Evolutionary conservation across 2,113 vertebrate genomes (phyloP), one percentile per base, ranked within the genome.

Genomic region (Muscicapa adusta): DNA sequence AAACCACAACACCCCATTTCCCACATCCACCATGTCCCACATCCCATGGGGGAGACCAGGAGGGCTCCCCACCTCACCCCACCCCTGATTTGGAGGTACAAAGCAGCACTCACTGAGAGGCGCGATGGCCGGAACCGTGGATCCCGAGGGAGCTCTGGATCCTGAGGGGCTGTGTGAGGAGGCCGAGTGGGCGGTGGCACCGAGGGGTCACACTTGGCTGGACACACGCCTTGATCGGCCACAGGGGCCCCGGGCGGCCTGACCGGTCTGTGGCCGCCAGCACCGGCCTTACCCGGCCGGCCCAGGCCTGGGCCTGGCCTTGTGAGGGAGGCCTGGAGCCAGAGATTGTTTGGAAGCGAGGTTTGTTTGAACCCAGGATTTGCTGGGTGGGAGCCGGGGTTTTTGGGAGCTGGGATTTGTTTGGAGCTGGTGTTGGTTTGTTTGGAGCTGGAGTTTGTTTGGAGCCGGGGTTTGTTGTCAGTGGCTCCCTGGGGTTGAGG

Each of bases 71-170:
- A 6, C 0, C 5, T 19, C 65, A 19, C 19, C 48, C 43, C 23
- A 40, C 5, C 14, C 22, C 14, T 4, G 1, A 36, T 47, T 3
- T 17, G 18, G 31, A 28, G 20, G 15, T 4, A 51, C 12, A 34
- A 33, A 71, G 5, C 17, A 29, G 50, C 34, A 57, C 51, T 82
- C n/a, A 2, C 79, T 5, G 23, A 28, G 10, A 54, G 48, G 12
- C 0, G 2, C 2, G 58, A 15, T 0, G 0, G 7, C 28, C 0
- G 0, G 43, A 61, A 4, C 45, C 1, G 15, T 1, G 14, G 47
- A 33, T 29, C 43, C 26, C 0, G 6, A 34, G n/a, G 60, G 62
- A 76, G 34, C 58, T 1, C 43, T 26, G 72, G 43, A 18, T 43
- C 31, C 53, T 0, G 5, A 61, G 56, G 72, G 42, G 11, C 0